phyloP scores from a whole-genome alignment of 2,888 invertebrate genomes.

The Mamestra brassicae region DNA sequence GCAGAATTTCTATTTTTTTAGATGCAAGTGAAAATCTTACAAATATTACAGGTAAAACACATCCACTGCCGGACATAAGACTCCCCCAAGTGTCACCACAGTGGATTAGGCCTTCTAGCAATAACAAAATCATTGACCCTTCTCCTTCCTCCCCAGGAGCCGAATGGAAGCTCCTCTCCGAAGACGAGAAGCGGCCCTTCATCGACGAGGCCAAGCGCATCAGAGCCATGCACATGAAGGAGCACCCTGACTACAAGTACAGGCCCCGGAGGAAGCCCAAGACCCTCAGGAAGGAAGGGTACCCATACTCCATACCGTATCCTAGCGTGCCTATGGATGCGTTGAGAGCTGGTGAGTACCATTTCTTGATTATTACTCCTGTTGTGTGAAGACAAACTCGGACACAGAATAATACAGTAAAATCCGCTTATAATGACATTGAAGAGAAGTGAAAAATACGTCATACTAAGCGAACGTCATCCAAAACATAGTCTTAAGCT shows the following conservation, averaged over 20 bases:
- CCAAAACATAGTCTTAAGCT: no score
- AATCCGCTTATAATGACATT: no score
- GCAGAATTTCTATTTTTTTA: no score
- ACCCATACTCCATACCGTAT: slow-evolving; percentile 98
- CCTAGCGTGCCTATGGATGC: slow-evolving; percentile 98
- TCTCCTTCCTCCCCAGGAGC: slow-evolving; percentile 91
- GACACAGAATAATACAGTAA: no score
- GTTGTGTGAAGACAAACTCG: no score
- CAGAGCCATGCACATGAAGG: slow-evolving; percentile 98
- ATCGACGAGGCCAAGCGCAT: slow-evolving; percentile 99
- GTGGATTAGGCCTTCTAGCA: no score
- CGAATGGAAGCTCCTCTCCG: slow-evolving; percentile 98
- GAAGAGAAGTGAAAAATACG: no score
- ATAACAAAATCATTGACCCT: background rate
- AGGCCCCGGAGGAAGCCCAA: slow-evolving; percentile 97
- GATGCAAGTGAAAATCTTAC: no score
- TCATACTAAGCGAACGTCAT: no score
- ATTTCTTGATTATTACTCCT: background rate
- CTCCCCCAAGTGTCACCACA: no score
- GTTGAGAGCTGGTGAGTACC: slow-evolving; percentile 94
- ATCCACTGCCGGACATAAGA: no score
- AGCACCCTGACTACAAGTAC: slow-evolving; percentile 98
- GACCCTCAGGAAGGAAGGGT: slow-evolving; percentile 96
- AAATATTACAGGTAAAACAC: no score
- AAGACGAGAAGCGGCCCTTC: slow-evolving; percentile 98